These are phyloP conservation scores for Pangasius krempfi DNA, from an alignment of 2,797 vertebrate genomes.

Conservation along the genomic window DNA sequence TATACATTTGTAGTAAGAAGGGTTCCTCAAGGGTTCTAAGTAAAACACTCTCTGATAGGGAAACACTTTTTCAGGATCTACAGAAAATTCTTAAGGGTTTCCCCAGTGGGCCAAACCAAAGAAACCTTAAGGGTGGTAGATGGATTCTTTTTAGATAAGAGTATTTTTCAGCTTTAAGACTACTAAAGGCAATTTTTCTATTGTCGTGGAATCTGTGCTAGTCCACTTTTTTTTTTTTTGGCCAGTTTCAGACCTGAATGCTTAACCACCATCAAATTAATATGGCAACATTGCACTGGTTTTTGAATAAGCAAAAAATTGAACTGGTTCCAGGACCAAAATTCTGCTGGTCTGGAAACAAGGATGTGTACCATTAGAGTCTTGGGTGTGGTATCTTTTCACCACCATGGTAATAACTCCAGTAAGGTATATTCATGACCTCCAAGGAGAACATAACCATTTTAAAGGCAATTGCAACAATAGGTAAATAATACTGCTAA, in stretches of 20 bases:
- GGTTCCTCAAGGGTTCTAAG: not conserved
- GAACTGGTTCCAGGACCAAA: not conserved
- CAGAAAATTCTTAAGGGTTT: not conserved
- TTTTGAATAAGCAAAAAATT: not conserved
- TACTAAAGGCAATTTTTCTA: not conserved
- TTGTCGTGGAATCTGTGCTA: not conserved
- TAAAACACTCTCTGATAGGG: not conserved
- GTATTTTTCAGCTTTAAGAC: not conserved
- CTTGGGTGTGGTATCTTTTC: not conserved
- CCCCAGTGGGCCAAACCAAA: not conserved
- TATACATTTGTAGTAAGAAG: not conserved
- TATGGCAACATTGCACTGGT: not conserved
- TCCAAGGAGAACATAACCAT: not conserved
- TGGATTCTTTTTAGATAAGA: not conserved
- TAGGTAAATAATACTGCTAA: not conserved
- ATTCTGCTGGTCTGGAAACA: not conserved
- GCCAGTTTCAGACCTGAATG: no score
- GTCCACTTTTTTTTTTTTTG: not conserved
- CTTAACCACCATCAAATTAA: not conserved
- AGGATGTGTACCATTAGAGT: not conserved
- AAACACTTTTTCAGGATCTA: not conserved
- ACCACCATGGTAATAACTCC: not conserved
- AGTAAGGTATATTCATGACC: not conserved
- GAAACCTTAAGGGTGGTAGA: slow-evolving; percentile 5
- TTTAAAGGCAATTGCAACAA: not conserved